phyloP scores from a whole-genome alignment of 2,797 vertebrate genomes.

The Xiphorhynchus erythropygius region DNA sequence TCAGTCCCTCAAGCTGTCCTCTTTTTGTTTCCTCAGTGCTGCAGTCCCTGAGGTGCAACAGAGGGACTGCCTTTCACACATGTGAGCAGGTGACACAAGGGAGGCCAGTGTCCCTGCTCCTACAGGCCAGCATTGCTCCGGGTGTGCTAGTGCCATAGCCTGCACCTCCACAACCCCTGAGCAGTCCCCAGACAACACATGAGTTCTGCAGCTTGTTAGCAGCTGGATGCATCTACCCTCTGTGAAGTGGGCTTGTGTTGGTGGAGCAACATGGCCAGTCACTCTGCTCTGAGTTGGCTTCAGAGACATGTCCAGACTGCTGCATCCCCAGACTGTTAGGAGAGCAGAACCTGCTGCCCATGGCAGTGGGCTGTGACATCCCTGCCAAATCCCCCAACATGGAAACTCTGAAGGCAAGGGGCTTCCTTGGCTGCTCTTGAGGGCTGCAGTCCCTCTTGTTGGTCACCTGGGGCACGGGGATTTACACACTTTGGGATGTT shows the following conservation, averaged over 20 bases:
- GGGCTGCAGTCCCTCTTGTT: not conserved
- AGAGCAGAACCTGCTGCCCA: not conserved
- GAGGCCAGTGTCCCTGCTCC: not conserved
- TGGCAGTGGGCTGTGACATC: not conserved
- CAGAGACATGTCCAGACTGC: not conserved
- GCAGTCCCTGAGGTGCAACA: not conserved
- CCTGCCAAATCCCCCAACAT: not conserved
- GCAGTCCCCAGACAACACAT: not conserved
- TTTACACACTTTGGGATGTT: not conserved
- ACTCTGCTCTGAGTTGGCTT: not conserved
- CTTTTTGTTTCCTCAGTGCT: not conserved
- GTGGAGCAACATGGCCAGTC: not conserved
- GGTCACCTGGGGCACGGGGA: not conserved
- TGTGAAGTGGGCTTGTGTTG: not conserved
- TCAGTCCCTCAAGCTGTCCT: not conserved
- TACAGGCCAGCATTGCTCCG: accelerated
- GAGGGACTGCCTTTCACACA: not conserved
- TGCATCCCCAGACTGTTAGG: not conserved
- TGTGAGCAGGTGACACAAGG: not conserved
- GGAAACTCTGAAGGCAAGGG: not conserved
- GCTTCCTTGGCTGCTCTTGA: not conserved
- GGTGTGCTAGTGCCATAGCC: not conserved
- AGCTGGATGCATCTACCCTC: not conserved
- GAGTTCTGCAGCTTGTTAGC: not conserved
- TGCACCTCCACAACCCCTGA: not conserved